Conservation (phyloP, 1,140 invertebrate species). For the Caligus rogercresseyi region DNA sequence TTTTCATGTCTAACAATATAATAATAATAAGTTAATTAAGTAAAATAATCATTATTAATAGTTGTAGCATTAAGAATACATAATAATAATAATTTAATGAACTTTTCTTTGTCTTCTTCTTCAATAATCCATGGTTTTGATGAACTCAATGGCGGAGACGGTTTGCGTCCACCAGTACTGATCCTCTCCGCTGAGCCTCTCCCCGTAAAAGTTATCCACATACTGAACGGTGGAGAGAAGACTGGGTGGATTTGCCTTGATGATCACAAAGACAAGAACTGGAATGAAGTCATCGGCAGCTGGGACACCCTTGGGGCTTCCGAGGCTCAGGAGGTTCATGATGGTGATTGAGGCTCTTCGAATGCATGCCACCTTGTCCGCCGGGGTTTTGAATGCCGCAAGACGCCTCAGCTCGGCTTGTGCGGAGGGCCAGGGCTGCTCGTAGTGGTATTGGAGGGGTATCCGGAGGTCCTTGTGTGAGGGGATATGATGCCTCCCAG, state of each 20-base stretch:
- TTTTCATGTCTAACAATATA: too few relatives aligned
- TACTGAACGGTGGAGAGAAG: constrained; percentile 52
- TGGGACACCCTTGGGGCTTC: constrained; percentile 54
- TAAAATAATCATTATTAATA: too few relatives aligned
- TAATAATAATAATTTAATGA: too few relatives aligned
- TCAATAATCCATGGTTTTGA: constrained; percentile 88
- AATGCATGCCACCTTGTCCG: constrained; percentile 79
- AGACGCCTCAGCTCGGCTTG: constrained; percentile 80
- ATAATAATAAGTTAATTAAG: too few relatives aligned
- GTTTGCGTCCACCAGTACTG: constrained; percentile 99
- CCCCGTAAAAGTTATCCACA: constrained; percentile 75
- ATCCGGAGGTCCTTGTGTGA: constrained; percentile 63
- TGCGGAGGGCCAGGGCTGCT: constrained; percentile 92
- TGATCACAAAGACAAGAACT: constrained; percentile 86
- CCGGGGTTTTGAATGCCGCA: constrained; percentile 79
- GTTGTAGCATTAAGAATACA: too few relatives aligned
- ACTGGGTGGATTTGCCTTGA: constrained; percentile 46
- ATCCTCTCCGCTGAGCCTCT: constrained; percentile 68
- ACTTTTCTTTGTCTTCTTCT: too few relatives aligned
- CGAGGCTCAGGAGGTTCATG: constrained; percentile 72
- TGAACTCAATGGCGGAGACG: constrained; percentile 85
- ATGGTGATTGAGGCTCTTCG: constrained; percentile 67
- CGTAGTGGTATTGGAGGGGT: constrained; percentile 58
- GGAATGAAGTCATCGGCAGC: constrained; percentile 93
- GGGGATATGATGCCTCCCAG: constrained; percentile 55